These are phyloP conservation scores for Leontopithecus rosalia DNA, from an alignment of 2,797 vertebrate genomes.

Conservation along the genomic window DNA sequence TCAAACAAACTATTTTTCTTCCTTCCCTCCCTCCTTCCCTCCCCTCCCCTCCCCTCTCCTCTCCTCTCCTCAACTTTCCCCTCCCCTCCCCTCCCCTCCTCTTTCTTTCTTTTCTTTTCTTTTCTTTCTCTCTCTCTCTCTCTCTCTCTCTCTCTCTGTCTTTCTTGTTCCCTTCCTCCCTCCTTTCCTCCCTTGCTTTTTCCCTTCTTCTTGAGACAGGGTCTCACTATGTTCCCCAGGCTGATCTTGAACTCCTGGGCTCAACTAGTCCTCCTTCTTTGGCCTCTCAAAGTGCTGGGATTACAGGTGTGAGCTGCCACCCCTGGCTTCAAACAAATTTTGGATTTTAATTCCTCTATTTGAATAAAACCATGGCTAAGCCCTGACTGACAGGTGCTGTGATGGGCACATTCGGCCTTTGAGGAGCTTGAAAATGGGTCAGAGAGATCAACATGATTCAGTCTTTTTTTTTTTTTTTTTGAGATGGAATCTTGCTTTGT, in stretches of 20 bases:
- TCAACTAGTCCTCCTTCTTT: no score
- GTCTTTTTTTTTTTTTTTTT: background rate
- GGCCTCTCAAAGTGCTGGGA: no score
- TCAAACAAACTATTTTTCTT: background rate
- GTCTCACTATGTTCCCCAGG: no score
- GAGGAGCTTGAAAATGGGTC: background rate
- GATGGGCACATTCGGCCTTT: background rate
- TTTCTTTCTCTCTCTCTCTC: no score
- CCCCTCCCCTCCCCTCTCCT: fast-evolving
- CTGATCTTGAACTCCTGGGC: no score
- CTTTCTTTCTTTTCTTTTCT: fast-evolving
- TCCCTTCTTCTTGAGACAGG: no score
- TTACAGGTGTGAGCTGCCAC: no score
- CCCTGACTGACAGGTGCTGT: background rate
- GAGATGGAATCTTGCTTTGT: no score
- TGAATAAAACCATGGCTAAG: background rate
- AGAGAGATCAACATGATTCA: background rate
- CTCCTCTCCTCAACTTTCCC: fast-evolving
- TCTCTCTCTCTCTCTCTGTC: fast-evolving
- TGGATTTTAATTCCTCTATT: background rate
- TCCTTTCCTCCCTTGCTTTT: fast-evolving
- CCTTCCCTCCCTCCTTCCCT: no score
- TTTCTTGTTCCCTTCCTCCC: fast-evolving
- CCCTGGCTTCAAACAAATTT: no score
- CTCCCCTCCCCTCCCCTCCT: fast-evolving